Evolutionary conservation across 2,113 vertebrate genomes (phyloP).

Genomic region (Anser brachyrhynchus): DNA sequence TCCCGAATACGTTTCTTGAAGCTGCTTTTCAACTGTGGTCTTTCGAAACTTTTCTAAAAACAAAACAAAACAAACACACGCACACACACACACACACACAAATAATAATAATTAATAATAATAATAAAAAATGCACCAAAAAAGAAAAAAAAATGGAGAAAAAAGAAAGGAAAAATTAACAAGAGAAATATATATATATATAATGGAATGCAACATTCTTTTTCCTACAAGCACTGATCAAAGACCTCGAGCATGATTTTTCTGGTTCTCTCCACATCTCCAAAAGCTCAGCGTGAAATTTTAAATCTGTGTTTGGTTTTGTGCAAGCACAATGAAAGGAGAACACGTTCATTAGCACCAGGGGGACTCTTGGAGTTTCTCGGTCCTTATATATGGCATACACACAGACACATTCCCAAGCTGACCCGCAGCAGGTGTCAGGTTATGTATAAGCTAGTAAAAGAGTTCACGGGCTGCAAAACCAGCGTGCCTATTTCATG

Average conservation of each 20-base stretch:
- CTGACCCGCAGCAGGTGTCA: background rate
- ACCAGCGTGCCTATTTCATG: background rate
- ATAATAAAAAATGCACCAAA: too few species aligned
- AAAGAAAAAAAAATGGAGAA: background rate
- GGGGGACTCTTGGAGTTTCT: fast-evolving
- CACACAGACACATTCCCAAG: background rate
- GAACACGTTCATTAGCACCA: background rate
- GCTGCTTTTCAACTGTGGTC: background rate
- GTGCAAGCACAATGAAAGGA: background rate
- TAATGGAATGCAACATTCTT: background rate
- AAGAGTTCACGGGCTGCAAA: background rate
- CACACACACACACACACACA: too few species aligned
- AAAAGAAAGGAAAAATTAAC: background rate
- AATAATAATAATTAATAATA: too few species aligned
- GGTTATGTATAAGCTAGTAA: background rate
- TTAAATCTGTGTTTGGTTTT: background rate
- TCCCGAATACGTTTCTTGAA: background rate
- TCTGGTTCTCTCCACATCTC: background rate
- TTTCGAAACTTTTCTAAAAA: background rate
- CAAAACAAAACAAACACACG: too few species aligned
- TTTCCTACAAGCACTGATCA: background rate
- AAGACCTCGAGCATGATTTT: background rate
- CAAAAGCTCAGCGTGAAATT: fast-evolving
- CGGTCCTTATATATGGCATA: background rate
- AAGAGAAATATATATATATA: background rate